Base-by-base conservation (phyloP, 23 tunicate genomes). In the Oikopleura albicans region DNA sequence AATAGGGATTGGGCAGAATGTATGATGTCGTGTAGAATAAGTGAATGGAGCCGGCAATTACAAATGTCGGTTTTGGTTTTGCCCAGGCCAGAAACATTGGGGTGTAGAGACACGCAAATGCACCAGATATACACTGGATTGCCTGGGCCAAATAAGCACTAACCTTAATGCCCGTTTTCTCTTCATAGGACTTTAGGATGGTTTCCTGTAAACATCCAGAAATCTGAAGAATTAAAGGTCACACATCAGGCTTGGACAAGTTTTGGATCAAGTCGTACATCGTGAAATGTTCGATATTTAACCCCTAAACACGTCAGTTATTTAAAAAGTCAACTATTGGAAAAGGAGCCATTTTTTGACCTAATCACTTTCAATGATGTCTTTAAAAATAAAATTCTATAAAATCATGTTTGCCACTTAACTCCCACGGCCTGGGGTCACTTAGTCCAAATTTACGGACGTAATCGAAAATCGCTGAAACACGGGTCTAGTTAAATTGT, bases 151-250 rank as follows among this genome's bases (percentile, higher is more conserved):
- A 29, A 29, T 12, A 71, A 71, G 79, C 79, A 29, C 34, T 12
- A 31, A 71, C 31, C 4, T 27, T 2, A 2, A 71, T 31, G 31
- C 35, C 35, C 4, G 4, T 12, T 71, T 71, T 71, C 33, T 71
- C 79, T 71, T 71, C 79, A 29, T 71, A 71, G 37, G 79, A 71
- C 79, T 71, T 71, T 31, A 71, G 37, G 2, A 71, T 71, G 33
- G 79, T 71, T 71, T 71, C 79, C 31, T 71, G 79, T 2, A 71
- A 2, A 71, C 79, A 71, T 16, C 79, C 79, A 29, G 79, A 71
- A 29, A 71, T 71, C 79, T 71, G 2, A 29, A 71, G 37, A 12
- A 16, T 49, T 8, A 8, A 8, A 22, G 16, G 63, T 49, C 12
- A 49, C 63, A 49, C 63, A 49, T 49, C 63, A 22, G 63, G 12